Percentiles rank a stretch among this genome's conserved stretches.
Evolutionary conservation across 1,140 invertebrate genomes (phyloP).

Genomic region (Leptinotarsa texana): DNA sequence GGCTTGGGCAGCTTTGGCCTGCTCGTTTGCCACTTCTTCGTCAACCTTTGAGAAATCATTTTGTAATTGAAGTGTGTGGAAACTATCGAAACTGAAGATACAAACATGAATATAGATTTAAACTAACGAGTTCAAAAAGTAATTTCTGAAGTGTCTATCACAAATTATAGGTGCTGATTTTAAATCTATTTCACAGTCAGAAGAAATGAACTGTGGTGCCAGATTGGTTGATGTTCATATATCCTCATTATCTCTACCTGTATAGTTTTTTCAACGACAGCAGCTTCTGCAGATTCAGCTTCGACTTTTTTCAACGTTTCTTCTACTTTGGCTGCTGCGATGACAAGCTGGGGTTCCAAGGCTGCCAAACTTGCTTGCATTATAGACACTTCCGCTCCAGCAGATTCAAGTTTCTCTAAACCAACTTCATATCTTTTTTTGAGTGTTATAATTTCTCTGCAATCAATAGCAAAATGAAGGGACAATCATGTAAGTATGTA

Average conservation of each 20-base stretch:
- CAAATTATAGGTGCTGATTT: too few relatives aligned
- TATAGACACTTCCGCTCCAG: constrained; percentile 78
- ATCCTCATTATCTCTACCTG: background rate
- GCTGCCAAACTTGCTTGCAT: constrained; percentile 85
- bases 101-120: too few relatives aligned
- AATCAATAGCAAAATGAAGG: background rate
- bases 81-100: too few relatives aligned
- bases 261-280: constrained; percentile 66
- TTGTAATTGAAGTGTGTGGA: too few relatives aligned
- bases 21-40: constrained; percentile 65
- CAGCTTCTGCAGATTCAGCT: constrained; percentile 82
- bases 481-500: too few relatives aligned
- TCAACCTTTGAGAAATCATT: constrained; percentile 13
- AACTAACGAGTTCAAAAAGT: too few relatives aligned
- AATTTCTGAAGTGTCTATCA: too few relatives aligned
- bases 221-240: too few relatives aligned
- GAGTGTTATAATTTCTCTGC: constrained; percentile 64
- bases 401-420: constrained; percentile 83
- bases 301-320: constrained; percentile 78
- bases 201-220: too few relatives aligned
- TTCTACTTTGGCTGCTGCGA: constrained; percentile 83
- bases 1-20: constrained; percentile 76
- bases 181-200: too few relatives aligned
- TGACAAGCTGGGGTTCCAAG: constrained; percentile 85
- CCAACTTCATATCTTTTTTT: constrained; percentile 84